Percentiles rank a stretch among this genome's conserved stretches.
Conservation (phyloP, 1,140 invertebrate species). For the Leptestheria dahalacensis region DNA sequence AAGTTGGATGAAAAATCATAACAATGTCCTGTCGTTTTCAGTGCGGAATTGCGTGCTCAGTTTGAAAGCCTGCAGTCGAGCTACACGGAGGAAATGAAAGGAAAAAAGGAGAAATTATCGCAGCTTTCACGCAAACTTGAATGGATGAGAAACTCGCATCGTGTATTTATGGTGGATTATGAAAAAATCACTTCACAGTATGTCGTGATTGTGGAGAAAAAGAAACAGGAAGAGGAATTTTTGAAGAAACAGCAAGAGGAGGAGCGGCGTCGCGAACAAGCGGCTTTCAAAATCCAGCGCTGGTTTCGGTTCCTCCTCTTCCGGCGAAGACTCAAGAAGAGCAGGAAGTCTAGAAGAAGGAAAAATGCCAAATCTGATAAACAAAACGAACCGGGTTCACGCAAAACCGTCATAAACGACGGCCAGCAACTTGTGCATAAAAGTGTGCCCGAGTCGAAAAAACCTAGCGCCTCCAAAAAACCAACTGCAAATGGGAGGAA, state of each 20-base stretch:
- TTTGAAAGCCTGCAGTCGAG: not conserved
- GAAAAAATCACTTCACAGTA: not conserved
- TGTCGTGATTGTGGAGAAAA: not conserved
- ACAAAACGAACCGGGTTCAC: not conserved
- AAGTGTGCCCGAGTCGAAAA: not conserved
- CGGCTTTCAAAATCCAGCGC: conserved; percentile 9
- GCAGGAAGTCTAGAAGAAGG: not conserved
- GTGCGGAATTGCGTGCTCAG: not conserved
- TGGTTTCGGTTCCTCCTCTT: conserved; percentile 12
- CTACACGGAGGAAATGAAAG: not conserved
- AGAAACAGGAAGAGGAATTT: not conserved
- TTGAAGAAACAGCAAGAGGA: not conserved
- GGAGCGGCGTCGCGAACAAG: not conserved
- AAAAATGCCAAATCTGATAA: not conserved
- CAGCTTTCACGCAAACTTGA: not conserved
- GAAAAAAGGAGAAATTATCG: not conserved
- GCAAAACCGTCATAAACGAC: not conserved
- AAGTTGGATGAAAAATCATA: not conserved
- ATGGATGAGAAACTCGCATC: not conserved
- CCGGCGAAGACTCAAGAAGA: not conserved
- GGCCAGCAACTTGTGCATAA: not conserved
- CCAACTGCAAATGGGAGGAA: not conserved
- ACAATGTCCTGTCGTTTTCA: not conserved
- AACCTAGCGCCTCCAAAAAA: not conserved
- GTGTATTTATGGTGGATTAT: not conserved